These are phyloP conservation scores for Cirrhinus molitorella DNA, from an alignment of 2,797 vertebrate genomes.

Conservation along the genomic window DNA sequence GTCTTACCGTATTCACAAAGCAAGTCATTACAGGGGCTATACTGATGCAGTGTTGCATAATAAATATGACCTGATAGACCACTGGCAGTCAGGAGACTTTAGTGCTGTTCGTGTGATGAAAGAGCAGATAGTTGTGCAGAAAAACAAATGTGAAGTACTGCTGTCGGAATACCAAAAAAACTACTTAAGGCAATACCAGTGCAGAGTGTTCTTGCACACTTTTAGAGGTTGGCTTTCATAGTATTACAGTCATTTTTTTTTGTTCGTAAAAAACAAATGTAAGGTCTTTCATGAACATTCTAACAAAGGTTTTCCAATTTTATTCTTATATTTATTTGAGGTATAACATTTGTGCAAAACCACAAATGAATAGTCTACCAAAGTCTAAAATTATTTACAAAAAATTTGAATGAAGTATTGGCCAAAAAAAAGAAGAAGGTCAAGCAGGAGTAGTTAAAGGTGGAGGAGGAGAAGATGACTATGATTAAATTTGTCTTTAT, in stretches of 20 bases:
- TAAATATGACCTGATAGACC: neutral
- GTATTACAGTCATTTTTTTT: neutral
- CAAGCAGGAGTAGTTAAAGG: neutral
- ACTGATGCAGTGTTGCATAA: conserved; percentile 8
- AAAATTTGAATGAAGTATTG: neutral
- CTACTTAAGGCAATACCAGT: neutral
- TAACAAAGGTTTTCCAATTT: neutral
- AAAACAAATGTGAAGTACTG: neutral
- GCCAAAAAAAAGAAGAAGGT: neutral
- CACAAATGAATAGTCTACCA: neutral
- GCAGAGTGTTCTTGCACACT: neutral
- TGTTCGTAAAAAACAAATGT: neutral
- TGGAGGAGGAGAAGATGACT: neutral
- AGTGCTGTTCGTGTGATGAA: neutral
- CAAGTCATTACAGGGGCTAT: neutral
- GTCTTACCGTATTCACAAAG: conserved; percentile 12
- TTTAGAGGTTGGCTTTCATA: neutral
- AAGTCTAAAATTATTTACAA: neutral
- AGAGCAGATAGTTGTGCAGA: neutral
- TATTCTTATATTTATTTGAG: neutral
- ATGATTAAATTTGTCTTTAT: no score
- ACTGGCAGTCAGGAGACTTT: conserved; percentile 30
- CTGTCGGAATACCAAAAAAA: neutral
- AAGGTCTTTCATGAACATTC: neutral
- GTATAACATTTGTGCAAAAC: neutral